Evolutionary conservation across 2,888 invertebrate species (phyloP).

Genomic region (Notocelia uddmanniana): DNA sequence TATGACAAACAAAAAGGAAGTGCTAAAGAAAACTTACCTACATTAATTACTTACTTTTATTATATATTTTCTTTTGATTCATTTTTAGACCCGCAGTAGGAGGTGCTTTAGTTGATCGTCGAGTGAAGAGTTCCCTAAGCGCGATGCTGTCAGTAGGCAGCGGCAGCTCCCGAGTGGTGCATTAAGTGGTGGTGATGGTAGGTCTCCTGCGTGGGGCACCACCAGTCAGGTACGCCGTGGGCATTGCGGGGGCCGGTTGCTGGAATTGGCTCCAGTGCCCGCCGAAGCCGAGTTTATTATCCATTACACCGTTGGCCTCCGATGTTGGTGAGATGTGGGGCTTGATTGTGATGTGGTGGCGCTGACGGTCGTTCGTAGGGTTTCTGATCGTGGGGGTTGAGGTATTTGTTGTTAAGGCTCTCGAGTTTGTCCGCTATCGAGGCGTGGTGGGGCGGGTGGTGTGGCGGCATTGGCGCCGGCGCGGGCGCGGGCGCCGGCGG

Average conservation of each 20-base stretch:
- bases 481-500: constrained; percentile 73
- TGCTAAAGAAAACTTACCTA: constrained; percentile 5
- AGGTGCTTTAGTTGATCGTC: constrained; percentile 57
- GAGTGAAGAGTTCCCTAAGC: constrained; percentile 85
- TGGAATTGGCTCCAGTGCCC: constrained; percentile 90
- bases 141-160: constrained; percentile 90
- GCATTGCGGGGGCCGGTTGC: constrained; percentile 89
- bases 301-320: constrained; percentile 88
- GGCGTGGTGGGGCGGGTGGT: constrained; percentile 75
- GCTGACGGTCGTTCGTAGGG: constrained; percentile 90
- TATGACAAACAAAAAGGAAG: constrained; percentile 23
- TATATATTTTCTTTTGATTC: background rate
- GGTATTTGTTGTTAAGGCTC: constrained; percentile 83
- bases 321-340: constrained; percentile 74
- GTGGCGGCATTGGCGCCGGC: constrained; percentile 66
- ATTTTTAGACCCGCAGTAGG: constrained; percentile 11
- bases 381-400: constrained; percentile 82
- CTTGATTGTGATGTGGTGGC: constrained; percentile 70
- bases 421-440: constrained; percentile 82
- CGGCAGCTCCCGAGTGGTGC: constrained; percentile 89
- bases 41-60: background rate
- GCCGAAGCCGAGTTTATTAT: constrained; percentile 86
- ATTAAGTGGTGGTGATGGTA: constrained; percentile 86
- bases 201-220: constrained; percentile 82
- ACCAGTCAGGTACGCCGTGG: constrained; percentile 84